phyloP scores from a whole-genome alignment of 2,113 vertebrate genomes.

The zebrafish (Danio rerio) region GRCz12tu NC_133200.1:4810001-4810500 shows the following conservation, averaged over 20 bases:
- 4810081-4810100: no score
- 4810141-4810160: neutral
- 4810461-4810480: conserved; percentile 58
- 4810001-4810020: no score
- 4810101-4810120: neutral
- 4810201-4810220: conserved; percentile 1
- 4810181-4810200: conserved; percentile 1
- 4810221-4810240: neutral
- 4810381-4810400: conserved; percentile 50
- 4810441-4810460: conserved; percentile 42
- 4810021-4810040: no score
- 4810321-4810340: neutral
- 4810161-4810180: neutral
- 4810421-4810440: conserved; percentile 42
- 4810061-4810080: no score
- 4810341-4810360: neutral
- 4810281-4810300: neutral
- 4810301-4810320: neutral
- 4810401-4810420: conserved; percentile 38
- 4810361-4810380: conserved; percentile 42
- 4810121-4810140: neutral
- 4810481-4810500: conserved; percentile 66
- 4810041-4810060: no score
- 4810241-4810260: neutral
- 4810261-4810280: no score